A percentile compares a stretch with the other conserved stretches of the same genome.
These are phyloP conservation scores for Misgurnus anguillicaudatus DNA, from an alignment of 2,113 vertebrate species.

Conservation along the genomic window DNA sequence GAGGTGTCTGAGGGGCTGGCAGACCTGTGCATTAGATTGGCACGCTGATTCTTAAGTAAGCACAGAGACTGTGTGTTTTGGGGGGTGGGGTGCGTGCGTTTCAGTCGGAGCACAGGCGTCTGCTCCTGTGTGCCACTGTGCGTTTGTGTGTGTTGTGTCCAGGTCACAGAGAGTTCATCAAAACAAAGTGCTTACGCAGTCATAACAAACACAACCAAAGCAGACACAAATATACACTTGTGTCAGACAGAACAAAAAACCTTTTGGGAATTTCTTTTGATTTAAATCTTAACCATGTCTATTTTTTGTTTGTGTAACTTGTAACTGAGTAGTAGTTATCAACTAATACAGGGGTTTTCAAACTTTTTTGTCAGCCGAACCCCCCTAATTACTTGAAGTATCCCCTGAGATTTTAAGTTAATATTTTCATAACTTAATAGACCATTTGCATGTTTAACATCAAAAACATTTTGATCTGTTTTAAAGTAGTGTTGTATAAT, in stretches of 20 bases:
- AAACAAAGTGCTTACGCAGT: slow-evolving; percentile 50
- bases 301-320: too few species aligned
- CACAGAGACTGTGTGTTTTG: slow-evolving; percentile 16
- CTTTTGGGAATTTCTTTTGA: too few species aligned
- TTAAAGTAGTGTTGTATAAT: too few species aligned
- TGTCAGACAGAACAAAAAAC: slow-evolving; percentile 2
- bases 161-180: slow-evolving; percentile 50
- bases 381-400: too few species aligned
- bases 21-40: slow-evolving; percentile 9
- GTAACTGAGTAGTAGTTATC: too few species aligned
- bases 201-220: slow-evolving; percentile 44
- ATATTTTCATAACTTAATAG: too few species aligned
- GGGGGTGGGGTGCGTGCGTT: not conserved
- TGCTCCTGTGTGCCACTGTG: slow-evolving; percentile 32
- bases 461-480: too few species aligned
- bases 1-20: slow-evolving; percentile 25
- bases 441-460: too few species aligned
- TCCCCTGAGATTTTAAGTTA: too few species aligned
- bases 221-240: slow-evolving; percentile 19
- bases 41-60: slow-evolving; percentile 48
- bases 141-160: slow-evolving; percentile 16
- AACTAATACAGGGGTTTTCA: too few species aligned
- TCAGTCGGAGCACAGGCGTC: not conserved
- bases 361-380: too few species aligned
- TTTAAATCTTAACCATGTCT: too few species aligned